Conservation (phyloP, 2,888 invertebrate genomes). For the Eupithecia abbreviata region DNA sequence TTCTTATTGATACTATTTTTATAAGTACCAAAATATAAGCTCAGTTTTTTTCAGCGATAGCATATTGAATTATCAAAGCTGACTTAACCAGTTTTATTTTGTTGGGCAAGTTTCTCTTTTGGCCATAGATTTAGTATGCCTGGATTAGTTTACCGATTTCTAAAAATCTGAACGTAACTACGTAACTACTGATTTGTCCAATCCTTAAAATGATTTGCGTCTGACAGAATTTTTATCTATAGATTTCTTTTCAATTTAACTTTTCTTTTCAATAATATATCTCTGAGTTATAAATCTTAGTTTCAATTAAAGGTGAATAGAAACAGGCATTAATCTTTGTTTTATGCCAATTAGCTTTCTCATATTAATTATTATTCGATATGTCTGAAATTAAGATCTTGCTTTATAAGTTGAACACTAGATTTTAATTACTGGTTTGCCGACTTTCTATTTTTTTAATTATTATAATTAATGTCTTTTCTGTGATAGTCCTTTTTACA, state of each 20-base stretch:
- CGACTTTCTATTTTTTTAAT: slow-evolving; percentile 1
- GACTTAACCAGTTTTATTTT: neutral
- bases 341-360: slow-evolving; percentile 30
- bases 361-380: slow-evolving; percentile 22
- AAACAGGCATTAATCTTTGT: slow-evolving; percentile 24
- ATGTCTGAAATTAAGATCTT: neutral
- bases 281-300: neutral
- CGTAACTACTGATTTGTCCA: neutral
- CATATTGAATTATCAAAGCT: neutral
- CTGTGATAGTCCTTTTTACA: neutral
- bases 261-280: neutral
- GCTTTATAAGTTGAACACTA: neutral
- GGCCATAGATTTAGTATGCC: neutral
- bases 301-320: neutral
- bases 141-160: neutral
- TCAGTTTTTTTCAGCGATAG: neutral
- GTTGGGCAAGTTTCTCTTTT: neutral
- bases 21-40: neutral
- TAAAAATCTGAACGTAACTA: neutral
- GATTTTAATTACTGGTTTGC: neutral
- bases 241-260: neutral
- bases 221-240: neutral
- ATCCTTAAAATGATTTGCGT: neutral
- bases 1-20: neutral
- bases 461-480: neutral